Evolutionary conservation across 1,140 invertebrate genomes (phyloP).

Genomic region (Lasioglossum baleicum): DNA sequence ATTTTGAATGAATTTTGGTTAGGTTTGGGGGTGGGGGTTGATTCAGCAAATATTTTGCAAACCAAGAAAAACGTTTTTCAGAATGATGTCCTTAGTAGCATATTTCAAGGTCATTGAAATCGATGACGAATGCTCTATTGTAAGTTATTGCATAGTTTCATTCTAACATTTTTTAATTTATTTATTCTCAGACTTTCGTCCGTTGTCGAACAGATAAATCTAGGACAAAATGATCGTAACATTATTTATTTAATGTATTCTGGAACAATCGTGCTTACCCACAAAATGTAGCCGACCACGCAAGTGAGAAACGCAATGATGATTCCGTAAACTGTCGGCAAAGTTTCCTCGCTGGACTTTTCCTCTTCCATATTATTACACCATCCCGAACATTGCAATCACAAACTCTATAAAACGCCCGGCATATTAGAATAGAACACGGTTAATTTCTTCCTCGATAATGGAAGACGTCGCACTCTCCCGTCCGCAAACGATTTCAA

Average conservation of each 20-base stretch:
- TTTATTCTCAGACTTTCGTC: too few species aligned
- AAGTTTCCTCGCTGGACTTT: slow-evolving; percentile 64
- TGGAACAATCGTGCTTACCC: slow-evolving; percentile 68
- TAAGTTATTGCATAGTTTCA: too few species aligned
- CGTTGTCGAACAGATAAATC: too few species aligned
- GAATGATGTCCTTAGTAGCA: too few species aligned
- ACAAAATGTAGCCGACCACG: slow-evolving; percentile 74
- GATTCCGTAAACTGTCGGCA: slow-evolving; percentile 75
- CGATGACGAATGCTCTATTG: too few species aligned
- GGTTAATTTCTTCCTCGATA: background rate
- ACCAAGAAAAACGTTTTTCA: too few species aligned
- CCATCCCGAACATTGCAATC: slow-evolving; percentile 19
- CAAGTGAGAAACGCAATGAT: slow-evolving; percentile 76
- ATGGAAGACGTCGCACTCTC: background rate
- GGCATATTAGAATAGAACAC: background rate
- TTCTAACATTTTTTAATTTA: too few species aligned
- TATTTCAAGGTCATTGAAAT: too few species aligned
- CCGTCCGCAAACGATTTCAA: background rate
- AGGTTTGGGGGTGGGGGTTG: too few species aligned
- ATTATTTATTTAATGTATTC: background rate
- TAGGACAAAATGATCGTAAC: too few species aligned
- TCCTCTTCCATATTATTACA: slow-evolving; percentile 49
- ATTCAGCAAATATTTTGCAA: too few species aligned
- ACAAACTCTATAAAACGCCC: background rate
- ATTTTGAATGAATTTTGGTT: too few species aligned